Evolutionary conservation across 2,888 invertebrate species (phyloP).

Genomic region (Thysanoteuthis rhombus): DNA sequence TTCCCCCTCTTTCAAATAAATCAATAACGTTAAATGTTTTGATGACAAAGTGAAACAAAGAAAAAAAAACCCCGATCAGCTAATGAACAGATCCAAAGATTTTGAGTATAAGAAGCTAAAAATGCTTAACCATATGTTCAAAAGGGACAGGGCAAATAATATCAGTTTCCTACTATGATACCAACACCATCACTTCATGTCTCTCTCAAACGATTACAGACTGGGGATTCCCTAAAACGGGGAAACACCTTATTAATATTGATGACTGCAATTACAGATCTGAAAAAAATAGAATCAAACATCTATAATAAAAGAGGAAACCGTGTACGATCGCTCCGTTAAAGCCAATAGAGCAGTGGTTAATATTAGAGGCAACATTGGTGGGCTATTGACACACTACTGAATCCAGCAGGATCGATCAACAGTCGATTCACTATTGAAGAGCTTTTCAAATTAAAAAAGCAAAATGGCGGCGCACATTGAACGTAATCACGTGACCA

Average conservation of each 20-base stretch:
- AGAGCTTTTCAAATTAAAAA: slow-evolving; percentile 24
- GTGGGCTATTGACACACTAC: not conserved
- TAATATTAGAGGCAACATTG: slow-evolving; percentile 14
- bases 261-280: not conserved
- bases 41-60: too few species aligned
- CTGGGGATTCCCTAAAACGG: too few species aligned
- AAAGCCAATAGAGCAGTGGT: not conserved
- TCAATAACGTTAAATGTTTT: too few species aligned
- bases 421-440: slow-evolving; percentile 24
- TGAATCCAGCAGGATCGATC: slow-evolving; percentile 19
- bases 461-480: slow-evolving; percentile 33
- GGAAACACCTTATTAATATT: slow-evolving; percentile 32
- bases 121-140: too few species aligned
- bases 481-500: slow-evolving; percentile 33
- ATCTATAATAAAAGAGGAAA: not conserved
- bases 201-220: too few species aligned
- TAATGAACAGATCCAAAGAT: too few species aligned
- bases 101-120: too few species aligned
- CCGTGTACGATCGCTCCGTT: not conserved
- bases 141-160: too few species aligned
- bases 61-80: too few species aligned
- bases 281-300: not conserved
- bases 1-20: too few species aligned
- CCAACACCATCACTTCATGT: too few species aligned
- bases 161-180: too few species aligned